Evolutionary conservation across 2,113 vertebrate species (phyloP).

Genomic region (Fregetta grallaria): DNA sequence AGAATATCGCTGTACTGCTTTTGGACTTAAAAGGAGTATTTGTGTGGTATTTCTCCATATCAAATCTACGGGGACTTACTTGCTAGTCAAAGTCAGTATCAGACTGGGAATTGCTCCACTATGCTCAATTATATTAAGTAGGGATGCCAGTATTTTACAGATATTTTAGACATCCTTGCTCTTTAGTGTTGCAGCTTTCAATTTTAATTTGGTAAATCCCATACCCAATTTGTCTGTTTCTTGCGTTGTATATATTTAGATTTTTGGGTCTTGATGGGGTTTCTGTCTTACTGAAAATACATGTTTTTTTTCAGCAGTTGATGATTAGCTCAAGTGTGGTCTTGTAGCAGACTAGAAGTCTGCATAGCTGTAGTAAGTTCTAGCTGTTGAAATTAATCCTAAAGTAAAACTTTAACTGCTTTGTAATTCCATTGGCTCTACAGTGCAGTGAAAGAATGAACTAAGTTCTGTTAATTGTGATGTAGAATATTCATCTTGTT

Average conservation of each 20-base stretch:
- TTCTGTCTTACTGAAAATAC: neutral
- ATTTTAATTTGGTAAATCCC: neutral
- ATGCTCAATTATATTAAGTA: neutral
- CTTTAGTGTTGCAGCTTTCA: neutral
- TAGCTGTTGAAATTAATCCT: neutral
- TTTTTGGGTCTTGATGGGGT: neutral
- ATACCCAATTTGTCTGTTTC: neutral
- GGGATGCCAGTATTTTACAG: neutral
- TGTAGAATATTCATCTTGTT: neutral
- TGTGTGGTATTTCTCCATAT: neutral
- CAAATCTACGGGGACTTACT: neutral
- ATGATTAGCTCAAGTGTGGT: neutral
- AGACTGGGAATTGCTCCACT: neutral
- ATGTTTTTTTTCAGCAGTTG: neutral
- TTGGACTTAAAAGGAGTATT: neutral
- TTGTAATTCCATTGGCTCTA: neutral
- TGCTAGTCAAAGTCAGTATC: neutral
- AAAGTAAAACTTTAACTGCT: neutral
- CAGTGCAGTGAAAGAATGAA: neutral
- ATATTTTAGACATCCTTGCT: neutral
- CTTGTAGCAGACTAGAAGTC: neutral
- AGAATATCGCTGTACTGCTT: neutral
- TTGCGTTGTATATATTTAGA: rapidly evolving
- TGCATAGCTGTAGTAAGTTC: neutral
- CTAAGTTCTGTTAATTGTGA: neutral